Evolutionary conservation across 30 jellyfish, hydroid and myxozoan genomes (phyloP).

Genomic region (Nemopilema nomurai): DNA sequence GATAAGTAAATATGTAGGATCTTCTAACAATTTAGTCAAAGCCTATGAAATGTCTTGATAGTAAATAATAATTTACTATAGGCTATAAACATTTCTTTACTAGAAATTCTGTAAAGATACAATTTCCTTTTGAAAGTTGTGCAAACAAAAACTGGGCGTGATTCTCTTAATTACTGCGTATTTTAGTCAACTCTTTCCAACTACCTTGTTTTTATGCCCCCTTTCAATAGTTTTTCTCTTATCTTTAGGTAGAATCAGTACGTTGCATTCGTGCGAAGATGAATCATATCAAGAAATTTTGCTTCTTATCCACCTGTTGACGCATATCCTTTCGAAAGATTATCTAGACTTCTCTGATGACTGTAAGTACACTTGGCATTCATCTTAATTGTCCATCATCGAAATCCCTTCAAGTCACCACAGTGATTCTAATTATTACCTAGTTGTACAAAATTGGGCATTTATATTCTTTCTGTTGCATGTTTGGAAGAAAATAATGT

Average conservation of each 20-base stretch:
- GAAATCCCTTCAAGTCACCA: too few relatives aligned
- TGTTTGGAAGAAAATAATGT: too few relatives aligned
- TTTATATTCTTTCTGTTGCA: too few relatives aligned
- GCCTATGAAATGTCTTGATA: slow-evolving; percentile 9
- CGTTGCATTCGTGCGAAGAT: slow-evolving; percentile 68
- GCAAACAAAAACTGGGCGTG: too few relatives aligned
- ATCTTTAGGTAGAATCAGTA: slow-evolving; percentile 66
- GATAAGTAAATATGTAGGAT: background rate
- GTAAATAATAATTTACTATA: background rate
- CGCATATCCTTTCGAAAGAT: slow-evolving; percentile 87
- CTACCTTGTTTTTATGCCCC: background rate
- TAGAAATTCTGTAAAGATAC: background rate
- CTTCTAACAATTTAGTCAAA: slow-evolving; percentile 17
- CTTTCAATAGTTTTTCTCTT: too few relatives aligned
- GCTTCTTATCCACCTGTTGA: slow-evolving; percentile 75
- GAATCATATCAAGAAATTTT: slow-evolving; percentile 81
- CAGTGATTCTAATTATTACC: too few relatives aligned
- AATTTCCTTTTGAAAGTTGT: too few relatives aligned
- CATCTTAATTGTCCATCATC: too few relatives aligned
- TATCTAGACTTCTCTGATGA: slow-evolving; percentile 76
- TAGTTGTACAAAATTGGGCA: too few relatives aligned
- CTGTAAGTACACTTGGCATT: background rate
- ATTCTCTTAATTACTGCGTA: too few relatives aligned
- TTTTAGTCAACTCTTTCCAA: too few relatives aligned
- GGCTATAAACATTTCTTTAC: background rate